These are phyloP conservation scores for Microdon myrmicae DNA, from an alignment of 2,888 invertebrate genomes.

Conservation along the genomic window DNA sequence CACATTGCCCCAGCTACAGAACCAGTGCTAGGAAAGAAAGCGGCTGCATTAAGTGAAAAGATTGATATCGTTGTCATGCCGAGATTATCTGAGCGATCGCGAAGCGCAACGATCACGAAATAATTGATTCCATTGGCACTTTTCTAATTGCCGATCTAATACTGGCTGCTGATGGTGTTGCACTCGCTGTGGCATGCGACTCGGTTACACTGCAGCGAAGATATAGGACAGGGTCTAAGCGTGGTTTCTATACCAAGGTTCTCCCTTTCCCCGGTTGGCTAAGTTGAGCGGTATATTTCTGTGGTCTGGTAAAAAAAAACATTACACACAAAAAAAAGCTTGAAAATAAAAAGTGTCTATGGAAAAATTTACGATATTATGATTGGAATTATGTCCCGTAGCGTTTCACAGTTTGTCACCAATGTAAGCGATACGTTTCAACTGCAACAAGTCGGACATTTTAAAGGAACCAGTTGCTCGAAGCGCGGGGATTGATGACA, in stretches of 20 bases:
- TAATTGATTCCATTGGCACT: slow-evolving; percentile 52
- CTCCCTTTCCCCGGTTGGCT: not conserved
- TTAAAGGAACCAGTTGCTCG: slow-evolving; percentile 3
- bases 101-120: slow-evolving; percentile 20
- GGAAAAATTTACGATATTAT: slow-evolving; percentile 32
- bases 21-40: not conserved
- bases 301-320: too few relatives aligned
- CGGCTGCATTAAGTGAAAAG: slow-evolving; percentile 31
- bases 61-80: slow-evolving; percentile 46
- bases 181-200: slow-evolving; percentile 35
- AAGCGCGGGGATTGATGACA: slow-evolving; percentile 14
- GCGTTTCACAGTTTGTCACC: slow-evolving; percentile 3
- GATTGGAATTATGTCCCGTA: slow-evolving; percentile 9
- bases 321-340: too few relatives aligned
- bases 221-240: slow-evolving; percentile 38
- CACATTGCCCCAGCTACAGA: slow-evolving; percentile 9
- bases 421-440: slow-evolving; percentile 10
- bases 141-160: slow-evolving; percentile 50
- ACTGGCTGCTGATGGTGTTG: slow-evolving; percentile 17
- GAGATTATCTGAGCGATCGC: slow-evolving; percentile 22
- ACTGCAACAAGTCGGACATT: slow-evolving; percentile 15
- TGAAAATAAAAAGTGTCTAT: slow-evolving; percentile 32
- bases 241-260: slow-evolving; percentile 11
- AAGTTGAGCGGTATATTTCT: slow-evolving; percentile 8
- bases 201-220: slow-evolving; percentile 23